Conservation (phyloP, 2,888 invertebrate species). For the Herminia tarsipennalis region DNA sequence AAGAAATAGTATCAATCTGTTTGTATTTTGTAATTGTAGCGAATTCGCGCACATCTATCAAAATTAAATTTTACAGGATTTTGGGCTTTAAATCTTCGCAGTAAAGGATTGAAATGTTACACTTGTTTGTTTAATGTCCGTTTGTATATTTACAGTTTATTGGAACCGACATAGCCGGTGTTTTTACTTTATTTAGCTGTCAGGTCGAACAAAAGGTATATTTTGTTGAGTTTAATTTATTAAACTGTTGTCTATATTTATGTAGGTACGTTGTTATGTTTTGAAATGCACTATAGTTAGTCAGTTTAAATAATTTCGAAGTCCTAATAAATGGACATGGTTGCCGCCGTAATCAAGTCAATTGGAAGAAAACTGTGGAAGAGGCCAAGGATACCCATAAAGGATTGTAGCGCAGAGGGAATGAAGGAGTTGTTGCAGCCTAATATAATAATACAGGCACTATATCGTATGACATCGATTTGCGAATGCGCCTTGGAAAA, state of each 20-base stretch:
- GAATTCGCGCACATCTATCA: constrained; percentile 71
- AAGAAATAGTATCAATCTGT: constrained; percentile 27
- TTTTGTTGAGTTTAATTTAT: constrained; percentile 33
- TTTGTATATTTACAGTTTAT: constrained; percentile 46
- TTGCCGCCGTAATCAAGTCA: too few relatives aligned
- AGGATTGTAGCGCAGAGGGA: too few relatives aligned
- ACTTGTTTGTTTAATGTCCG: constrained; percentile 46
- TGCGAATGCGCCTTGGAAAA: too few relatives aligned
- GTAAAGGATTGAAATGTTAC: constrained; percentile 64
- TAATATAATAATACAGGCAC: too few relatives aligned
- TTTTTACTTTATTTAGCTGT: constrained; percentile 49
- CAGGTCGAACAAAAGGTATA: constrained; percentile 25
- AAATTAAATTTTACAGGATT: constrained; percentile 77
- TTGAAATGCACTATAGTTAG: too few relatives aligned
- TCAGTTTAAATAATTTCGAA: too few relatives aligned
- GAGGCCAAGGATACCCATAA: too few relatives aligned
- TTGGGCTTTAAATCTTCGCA: constrained; percentile 58
- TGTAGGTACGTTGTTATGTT: constrained; percentile 2
- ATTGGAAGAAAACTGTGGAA: too few relatives aligned
- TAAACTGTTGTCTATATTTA: constrained; percentile 23
- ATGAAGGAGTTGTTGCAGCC: too few relatives aligned
- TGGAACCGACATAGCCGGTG: constrained; percentile 36
- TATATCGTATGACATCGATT: too few relatives aligned
- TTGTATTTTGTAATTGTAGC: constrained; percentile 62
- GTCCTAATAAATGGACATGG: too few relatives aligned